Conservation (phyloP, 2,113 vertebrate species). For the Pogona vitticeps region DNA sequence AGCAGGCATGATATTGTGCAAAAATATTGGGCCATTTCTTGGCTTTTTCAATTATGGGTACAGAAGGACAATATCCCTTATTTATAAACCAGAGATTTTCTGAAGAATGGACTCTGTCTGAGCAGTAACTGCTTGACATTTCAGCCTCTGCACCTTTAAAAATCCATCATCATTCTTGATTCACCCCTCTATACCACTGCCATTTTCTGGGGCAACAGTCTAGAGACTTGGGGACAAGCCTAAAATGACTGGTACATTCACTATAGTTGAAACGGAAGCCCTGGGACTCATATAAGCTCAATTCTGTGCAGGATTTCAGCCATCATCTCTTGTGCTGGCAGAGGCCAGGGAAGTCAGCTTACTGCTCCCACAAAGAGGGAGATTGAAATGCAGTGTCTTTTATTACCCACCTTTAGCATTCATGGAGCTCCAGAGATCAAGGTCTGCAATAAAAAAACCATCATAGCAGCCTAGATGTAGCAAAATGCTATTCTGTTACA, state of each 20-base stretch:
- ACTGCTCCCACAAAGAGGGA: neutral
- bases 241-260: neutral
- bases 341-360: neutral
- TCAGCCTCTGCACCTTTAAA: no score
- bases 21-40: no score
- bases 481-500: neutral
- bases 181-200: no score
- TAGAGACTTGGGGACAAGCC: no score
- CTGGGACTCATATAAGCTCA: neutral
- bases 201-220: neutral
- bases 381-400: constrained; percentile 6
- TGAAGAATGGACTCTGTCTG: neutral
- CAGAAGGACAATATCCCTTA: no score
- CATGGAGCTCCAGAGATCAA: neutral
- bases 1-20: no score
- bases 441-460: neutral
- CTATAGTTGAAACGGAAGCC: neutral
- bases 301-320: neutral
- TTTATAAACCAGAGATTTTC: no score
- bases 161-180: neutral
- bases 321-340: neutral
- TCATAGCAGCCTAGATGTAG: neutral
- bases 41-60: no score
- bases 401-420: constrained; percentile 7
- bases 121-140: neutral